These are phyloP conservation scores for Danionella cerebrum DNA, from an alignment of 2,113 vertebrate genomes.

Conservation along the genomic window DNA sequence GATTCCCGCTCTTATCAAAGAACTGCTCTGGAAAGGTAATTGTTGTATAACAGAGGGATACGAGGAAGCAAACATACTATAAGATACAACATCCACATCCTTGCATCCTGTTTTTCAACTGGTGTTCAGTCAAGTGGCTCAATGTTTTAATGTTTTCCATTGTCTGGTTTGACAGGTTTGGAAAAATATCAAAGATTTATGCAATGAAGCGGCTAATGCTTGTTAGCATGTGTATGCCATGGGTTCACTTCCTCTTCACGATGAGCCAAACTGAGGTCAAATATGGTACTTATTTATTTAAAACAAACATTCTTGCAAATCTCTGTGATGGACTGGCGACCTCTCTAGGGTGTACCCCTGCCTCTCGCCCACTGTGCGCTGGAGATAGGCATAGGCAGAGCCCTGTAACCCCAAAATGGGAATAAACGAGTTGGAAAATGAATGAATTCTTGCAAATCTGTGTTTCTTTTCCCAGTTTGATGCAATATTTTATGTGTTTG, in stretches of 20 bases:
- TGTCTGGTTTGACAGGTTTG: constrained; percentile 10
- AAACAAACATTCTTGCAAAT: no score
- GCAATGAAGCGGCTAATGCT: neutral
- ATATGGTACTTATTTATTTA: neutral
- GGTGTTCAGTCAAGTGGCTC: neutral
- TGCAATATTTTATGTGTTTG: no score
- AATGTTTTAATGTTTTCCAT: neutral
- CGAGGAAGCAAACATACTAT: constrained; percentile 4
- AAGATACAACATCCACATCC: neutral
- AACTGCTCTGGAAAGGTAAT: neutral
- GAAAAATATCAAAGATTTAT: constrained; percentile 1
- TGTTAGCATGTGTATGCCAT: neutral
- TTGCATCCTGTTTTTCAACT: constrained; percentile 27
- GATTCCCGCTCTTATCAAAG: neutral
- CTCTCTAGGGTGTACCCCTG: no score
- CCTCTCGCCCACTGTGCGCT: no score
- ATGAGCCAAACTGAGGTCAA: neutral
- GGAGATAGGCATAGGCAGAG: no score
- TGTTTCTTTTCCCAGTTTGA: no score
- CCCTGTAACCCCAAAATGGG: no score
- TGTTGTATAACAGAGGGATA: neutral
- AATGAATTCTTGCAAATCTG: no score
- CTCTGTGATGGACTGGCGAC: no score
- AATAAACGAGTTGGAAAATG: no score
- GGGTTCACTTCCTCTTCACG: neutral